Conservation (phyloP, 2,888 invertebrate species). For the Poecilobothrus nobilitatus region DNA sequence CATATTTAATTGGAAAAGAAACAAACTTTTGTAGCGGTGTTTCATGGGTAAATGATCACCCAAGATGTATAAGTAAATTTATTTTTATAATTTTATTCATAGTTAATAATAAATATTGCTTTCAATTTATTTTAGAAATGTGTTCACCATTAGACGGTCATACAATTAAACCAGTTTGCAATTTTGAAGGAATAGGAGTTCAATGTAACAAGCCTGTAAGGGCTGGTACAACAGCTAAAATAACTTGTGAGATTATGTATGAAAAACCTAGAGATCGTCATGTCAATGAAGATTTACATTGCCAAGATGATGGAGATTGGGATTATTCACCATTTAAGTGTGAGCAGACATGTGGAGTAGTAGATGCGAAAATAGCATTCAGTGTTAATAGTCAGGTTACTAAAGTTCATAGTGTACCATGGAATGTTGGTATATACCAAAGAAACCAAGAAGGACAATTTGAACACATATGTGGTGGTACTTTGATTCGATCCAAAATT, state of each 20-base stretch:
- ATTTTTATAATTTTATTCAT: not conserved
- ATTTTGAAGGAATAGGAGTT: constrained; percentile 12
- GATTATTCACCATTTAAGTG: constrained; percentile 27
- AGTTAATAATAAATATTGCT: not conserved
- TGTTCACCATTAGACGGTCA: not conserved
- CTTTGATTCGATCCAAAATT: constrained; percentile 29
- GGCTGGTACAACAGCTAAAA: constrained; percentile 18
- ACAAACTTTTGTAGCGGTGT: not conserved
- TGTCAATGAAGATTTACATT: constrained; percentile 19
- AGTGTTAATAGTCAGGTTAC: constrained; percentile 17
- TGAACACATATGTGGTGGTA: constrained; percentile 28
- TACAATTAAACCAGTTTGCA: constrained; percentile 16
- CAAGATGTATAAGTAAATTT: constrained; percentile 15
- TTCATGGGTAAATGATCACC: constrained; percentile 11
- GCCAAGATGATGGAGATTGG: constrained; percentile 31
- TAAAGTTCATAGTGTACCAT: constrained; percentile 27
- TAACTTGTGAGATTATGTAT: constrained; percentile 18
- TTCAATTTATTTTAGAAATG: constrained; percentile 11
- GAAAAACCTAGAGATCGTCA: constrained; percentile 10
- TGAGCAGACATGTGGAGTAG: constrained; percentile 29
- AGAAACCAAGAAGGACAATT: constrained; percentile 10
- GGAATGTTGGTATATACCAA: constrained; percentile 32
- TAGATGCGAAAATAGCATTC: constrained; percentile 18
- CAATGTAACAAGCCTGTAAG: constrained; percentile 14
- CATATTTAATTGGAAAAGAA: not conserved